Base-by-base conservation (phyloP, 2,797 vertebrate species). In the Poeciliopsis gracilis region DNA sequence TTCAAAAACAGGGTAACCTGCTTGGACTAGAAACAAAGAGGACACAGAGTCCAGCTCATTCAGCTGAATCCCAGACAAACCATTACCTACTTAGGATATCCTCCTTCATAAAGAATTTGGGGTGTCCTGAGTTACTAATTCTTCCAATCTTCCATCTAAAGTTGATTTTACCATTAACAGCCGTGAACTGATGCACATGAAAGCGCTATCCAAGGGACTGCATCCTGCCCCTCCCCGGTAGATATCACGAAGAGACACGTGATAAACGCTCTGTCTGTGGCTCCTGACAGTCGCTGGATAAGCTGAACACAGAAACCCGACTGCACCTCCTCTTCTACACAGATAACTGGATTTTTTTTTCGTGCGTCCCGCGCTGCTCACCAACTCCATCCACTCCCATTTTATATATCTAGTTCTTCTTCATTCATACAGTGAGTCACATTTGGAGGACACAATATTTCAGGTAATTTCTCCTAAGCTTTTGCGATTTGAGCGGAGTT, bases 251-350 rank as follows among this genome's bases (percentile, higher is more conserved):
- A 75, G 85, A 86, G 89, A 86, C 95, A 95, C 94, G 94, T 95
- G 95, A 95, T 80, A 18, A 83, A n/a, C 86, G 82, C 90, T 84
- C 85, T 82, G 92, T 95, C 94, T 92, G 93, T 89, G 93, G 90
- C 94, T 94, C 89, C 94, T 95, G 93, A 93, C 95, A 93, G 95
- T 95, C 94, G 87, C 94, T 93, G 93, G 92, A 94, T 91, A 83
- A 92, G 77, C 95, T 94, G 93, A 92, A 94, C 93, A 82, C 93
- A 91, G 92, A 92, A 89, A 88, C 86, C 90, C 94, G 87, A 92
- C 89, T 92, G 92, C 92, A 87, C 91, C 91, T 92, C 89, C 89
- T 90, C 89, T 72, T 91, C 90, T 85, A 53, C 89, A 53, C 85
- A 89, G 84, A 92, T 84, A 86, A 90, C 92, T 82, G 93, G 93